These are phyloP conservation scores for Lamellibrachia luymesi DNA, from an alignment of 1,140 invertebrate genomes.

Conservation along the genomic window DNA sequence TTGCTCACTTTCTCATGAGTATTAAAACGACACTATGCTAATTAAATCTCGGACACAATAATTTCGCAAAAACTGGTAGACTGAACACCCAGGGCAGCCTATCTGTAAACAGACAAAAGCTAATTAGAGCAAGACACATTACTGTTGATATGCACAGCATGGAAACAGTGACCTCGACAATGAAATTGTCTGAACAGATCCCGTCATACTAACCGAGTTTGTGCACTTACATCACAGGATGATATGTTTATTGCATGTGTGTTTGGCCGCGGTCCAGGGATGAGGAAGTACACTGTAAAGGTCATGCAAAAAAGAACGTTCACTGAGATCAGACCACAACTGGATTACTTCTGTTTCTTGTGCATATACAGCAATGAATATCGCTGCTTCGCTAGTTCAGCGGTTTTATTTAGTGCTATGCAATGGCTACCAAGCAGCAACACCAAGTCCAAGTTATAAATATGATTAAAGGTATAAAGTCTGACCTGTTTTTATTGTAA, in stretches of 20 bases:
- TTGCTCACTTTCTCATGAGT: no score
- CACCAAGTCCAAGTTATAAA: no score
- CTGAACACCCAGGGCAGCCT: background rate
- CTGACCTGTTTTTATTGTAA: no score
- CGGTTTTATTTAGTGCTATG: no score
- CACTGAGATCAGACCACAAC: background rate
- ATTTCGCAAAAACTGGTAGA: background rate
- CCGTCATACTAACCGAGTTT: background rate
- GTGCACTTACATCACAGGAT: background rate
- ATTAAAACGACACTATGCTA: background rate
- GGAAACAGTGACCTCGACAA: background rate
- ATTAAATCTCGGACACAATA: background rate
- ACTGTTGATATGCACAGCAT: background rate
- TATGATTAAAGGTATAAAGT: no score
- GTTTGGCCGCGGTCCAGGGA: background rate
- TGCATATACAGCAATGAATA: background rate
- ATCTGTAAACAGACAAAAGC: background rate
- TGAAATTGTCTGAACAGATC: background rate
- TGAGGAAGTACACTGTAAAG: background rate
- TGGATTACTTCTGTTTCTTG: background rate
- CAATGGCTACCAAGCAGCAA: no score
- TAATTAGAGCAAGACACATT: background rate
- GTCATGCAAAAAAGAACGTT: background rate
- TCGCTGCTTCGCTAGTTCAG: background rate
- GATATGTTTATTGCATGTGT: background rate